Percentiles rank a stretch among this genome's conserved stretches.
phyloP scores from a whole-genome alignment of 2,113 vertebrate species.

The Glaucidium brasilianum region DNA sequence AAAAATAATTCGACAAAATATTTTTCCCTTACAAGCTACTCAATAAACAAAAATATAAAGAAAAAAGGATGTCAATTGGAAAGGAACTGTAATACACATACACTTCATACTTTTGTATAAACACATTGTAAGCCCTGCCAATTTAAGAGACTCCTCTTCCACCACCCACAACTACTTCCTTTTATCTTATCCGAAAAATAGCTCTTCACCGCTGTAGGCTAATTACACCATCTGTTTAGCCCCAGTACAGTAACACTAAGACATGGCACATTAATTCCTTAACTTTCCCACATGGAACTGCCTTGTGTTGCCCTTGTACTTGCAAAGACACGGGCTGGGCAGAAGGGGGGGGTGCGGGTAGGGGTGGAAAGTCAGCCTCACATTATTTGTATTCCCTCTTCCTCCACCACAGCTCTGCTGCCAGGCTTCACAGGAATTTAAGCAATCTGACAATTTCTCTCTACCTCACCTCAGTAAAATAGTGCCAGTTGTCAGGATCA shows the following conservation, averaged over 20 bases:
- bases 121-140: conserved; percentile 33
- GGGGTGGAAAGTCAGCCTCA: not conserved
- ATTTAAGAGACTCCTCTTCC: conserved; percentile 49
- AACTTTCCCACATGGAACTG: conserved; percentile 66
- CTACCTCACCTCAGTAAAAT: conserved; percentile 44
- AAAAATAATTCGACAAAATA: not conserved
- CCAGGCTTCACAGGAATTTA: conserved; percentile 45
- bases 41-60: not conserved
- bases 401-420: not conserved
- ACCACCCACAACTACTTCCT: conserved; percentile 70
- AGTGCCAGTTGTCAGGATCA: conserved; percentile 51
- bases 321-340: conserved; percentile 30
- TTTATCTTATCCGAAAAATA: conserved; percentile 72
- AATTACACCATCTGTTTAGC: conserved; percentile 81
- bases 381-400: conserved; percentile 55
- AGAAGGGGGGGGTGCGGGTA: not conserved
- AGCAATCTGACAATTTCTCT: conserved; percentile 61
- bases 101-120: conserved; percentile 7
- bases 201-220: conserved; percentile 69
- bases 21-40: not conserved
- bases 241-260: conserved; percentile 62
- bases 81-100: not conserved
- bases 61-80: not conserved
- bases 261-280: conserved; percentile 75
- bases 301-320: conserved; percentile 48